Conservation (phyloP, 2,888 invertebrate genomes). For the Chymomyza caudatula region DNA sequence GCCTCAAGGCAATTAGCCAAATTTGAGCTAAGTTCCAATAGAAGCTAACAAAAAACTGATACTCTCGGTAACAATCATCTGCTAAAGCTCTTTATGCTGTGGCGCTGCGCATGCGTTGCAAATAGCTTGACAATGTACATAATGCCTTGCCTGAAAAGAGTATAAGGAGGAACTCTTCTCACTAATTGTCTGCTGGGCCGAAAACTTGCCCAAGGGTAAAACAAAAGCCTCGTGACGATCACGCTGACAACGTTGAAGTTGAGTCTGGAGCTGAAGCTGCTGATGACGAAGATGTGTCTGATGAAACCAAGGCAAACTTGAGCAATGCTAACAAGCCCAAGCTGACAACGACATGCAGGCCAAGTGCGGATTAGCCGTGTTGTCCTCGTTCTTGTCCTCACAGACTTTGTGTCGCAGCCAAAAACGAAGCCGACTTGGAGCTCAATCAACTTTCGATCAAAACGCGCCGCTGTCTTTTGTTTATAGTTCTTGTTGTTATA, state of each 20-base stretch:
- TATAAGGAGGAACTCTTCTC: constrained; percentile 34
- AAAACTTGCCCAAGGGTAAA: constrained; percentile 30
- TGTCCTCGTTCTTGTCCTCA: constrained; percentile 36
- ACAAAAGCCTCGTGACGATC: constrained; percentile 44
- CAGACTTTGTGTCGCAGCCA: constrained; percentile 67
- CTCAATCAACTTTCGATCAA: constrained; percentile 72
- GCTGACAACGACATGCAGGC: constrained; percentile 25
- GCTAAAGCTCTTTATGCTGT: no score
- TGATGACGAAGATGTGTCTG: neutral
- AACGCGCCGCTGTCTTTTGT: constrained; percentile 65
- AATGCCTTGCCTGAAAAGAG: neutral
- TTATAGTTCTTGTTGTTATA: no score
- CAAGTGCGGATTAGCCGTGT: constrained; percentile 65
- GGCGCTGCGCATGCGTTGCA: neutral
- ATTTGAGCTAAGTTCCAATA: no score
- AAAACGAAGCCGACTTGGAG: constrained; percentile 15
- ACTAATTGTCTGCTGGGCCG: constrained; percentile 61
- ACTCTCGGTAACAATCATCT: no score
- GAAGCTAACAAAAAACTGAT: no score
- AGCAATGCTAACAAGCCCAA: constrained; percentile 46
- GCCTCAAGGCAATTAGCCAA: no score
- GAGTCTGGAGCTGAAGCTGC: constrained; percentile 4
- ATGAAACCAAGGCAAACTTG: neutral
- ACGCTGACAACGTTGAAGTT: neutral
- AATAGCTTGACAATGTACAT: neutral